These are phyloP conservation scores for Callaeas wilsoni DNA, from an alignment of 2,113 vertebrate genomes.

Conservation along the genomic window DNA sequence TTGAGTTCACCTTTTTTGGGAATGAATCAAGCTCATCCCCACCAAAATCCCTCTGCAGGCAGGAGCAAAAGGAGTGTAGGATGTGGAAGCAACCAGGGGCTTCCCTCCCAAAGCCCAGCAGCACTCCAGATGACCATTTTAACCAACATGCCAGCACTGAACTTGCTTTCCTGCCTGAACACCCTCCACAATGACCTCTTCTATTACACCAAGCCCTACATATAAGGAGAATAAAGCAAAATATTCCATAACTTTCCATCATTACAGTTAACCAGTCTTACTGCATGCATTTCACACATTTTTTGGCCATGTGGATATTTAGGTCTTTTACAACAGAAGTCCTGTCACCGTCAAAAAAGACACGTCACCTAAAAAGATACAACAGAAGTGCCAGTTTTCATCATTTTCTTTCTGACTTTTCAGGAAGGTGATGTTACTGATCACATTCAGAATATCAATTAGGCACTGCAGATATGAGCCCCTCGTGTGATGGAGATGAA, in stretches of 20 bases:
- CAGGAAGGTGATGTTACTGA: neutral
- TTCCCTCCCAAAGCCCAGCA: neutral
- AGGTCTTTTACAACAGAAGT: rapidly evolving
- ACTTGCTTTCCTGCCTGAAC: neutral
- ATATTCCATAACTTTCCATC: neutral
- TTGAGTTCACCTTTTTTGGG: neutral
- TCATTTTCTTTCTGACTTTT: neutral
- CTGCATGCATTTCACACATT: neutral
- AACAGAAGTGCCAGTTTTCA: neutral
- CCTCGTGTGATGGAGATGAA: neutral
- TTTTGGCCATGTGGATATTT: neutral
- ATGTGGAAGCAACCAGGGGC: neutral
- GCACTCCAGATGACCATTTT: neutral
- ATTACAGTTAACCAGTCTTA: neutral
- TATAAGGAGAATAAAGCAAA: neutral
- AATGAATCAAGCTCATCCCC: neutral
- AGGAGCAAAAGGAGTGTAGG: neutral
- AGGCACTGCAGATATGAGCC: neutral
- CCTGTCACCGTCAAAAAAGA: neutral
- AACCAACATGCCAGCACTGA: neutral
- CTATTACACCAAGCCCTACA: neutral
- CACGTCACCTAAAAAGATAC: neutral
- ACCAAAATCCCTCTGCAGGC: neutral
- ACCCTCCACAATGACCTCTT: neutral
- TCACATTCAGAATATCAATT: neutral